These are phyloP conservation scores for Siphonodentalium dalli DNA, from an alignment of 2,888 invertebrate genomes.

Conservation along the genomic window DNA sequence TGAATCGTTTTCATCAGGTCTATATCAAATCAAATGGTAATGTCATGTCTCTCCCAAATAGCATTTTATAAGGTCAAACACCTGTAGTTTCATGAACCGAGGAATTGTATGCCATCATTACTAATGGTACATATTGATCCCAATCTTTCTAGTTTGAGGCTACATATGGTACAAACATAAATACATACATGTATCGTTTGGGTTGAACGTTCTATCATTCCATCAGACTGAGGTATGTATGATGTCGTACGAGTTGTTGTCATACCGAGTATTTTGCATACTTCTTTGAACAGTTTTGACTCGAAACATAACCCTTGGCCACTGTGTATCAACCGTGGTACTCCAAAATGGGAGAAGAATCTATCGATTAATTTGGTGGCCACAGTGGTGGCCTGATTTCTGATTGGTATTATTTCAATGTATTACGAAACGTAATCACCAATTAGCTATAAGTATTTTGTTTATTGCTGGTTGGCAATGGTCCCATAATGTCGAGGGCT, in stretches of 20 bases:
- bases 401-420: conserved; percentile 12
- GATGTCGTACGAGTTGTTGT: conserved; percentile 16
- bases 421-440: conserved; percentile 25
- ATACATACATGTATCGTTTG: conserved; percentile 15
- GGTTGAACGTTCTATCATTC: conserved; percentile 21
- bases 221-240: conserved; percentile 22
- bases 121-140: conserved; percentile 15
- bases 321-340: conserved; percentile 10
- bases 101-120: conserved; percentile 22
- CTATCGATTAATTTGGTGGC: conserved; percentile 15
- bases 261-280: conserved; percentile 10
- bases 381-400: conserved; percentile 9
- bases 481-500: conserved; percentile 21
- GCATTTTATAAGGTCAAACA: conserved; percentile 13
- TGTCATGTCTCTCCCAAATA: conserved; percentile 24
- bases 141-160: conserved; percentile 19
- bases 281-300: conserved; percentile 10
- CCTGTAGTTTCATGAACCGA: conserved; percentile 19
- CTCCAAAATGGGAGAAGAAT: conserved; percentile 13
- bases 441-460: conserved; percentile 12
- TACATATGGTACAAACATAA: conserved; percentile 20
- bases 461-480: conserved; percentile 11
- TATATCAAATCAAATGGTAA: conserved; percentile 17
- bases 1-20: too few relatives aligned
- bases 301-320: conserved; percentile 23